Conservation (phyloP, 2,113 vertebrate genomes). For the Strix uralensis region DNA sequence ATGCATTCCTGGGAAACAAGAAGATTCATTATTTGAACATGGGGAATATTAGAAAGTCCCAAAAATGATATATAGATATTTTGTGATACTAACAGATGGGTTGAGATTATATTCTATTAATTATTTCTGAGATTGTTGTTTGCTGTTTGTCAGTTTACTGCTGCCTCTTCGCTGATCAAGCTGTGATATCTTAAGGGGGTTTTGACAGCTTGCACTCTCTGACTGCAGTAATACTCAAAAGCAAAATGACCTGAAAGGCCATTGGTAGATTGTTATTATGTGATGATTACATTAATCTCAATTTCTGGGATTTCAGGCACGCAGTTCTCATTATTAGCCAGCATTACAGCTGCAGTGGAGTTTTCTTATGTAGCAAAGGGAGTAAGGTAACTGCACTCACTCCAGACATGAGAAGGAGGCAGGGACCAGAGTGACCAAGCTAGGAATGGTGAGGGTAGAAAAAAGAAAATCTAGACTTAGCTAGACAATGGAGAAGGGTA, state of each 20-base stretch:
- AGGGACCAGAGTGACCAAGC: not conserved
- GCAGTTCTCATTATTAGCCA: not conserved
- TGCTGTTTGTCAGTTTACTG: not conserved
- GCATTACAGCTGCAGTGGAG: not conserved
- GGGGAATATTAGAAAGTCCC: not conserved
- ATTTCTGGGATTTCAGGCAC: not conserved
- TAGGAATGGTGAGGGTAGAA: not conserved
- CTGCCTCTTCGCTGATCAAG: not conserved
- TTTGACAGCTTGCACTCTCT: not conserved
- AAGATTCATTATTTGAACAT: not conserved
- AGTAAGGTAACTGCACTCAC: not conserved
- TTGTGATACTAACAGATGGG: not conserved
- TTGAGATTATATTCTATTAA: not conserved
- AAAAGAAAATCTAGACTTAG: not conserved
- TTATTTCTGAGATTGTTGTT: not conserved
- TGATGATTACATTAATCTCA: not conserved
- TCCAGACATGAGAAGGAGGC: not conserved
- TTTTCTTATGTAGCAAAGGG: not conserved
- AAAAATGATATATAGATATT: not conserved
- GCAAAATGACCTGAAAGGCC: not conserved
- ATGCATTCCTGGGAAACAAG: not conserved
- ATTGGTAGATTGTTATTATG: not conserved
- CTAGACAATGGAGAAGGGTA: not conserved
- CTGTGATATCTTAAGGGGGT: not conserved
- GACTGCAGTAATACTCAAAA: not conserved